A percentile compares a stretch with the other conserved stretches of the same genome.
phyloP scores from a whole-genome alignment of 2,113 vertebrate genomes.

The Eulemur macaco region DNA sequence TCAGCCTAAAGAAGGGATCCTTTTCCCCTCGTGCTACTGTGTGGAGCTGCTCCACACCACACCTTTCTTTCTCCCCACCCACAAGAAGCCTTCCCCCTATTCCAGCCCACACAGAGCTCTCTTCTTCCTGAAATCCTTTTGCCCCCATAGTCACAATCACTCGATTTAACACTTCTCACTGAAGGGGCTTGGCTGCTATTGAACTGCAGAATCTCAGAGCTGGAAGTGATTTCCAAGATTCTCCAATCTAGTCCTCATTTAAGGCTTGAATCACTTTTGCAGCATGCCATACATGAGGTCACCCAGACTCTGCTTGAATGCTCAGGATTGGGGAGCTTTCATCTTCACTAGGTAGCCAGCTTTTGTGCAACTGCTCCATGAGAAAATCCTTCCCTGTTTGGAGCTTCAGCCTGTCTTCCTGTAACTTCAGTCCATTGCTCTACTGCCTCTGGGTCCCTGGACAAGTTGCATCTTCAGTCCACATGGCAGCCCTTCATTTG shows the following conservation, averaged over 20 bases:
- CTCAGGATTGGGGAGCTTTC: background rate
- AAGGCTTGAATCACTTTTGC: background rate
- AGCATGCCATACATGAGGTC: background rate
- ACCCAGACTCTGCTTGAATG: background rate
- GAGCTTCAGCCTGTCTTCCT: slow-evolving; percentile 6
- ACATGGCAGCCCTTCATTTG: slow-evolving; percentile 12
- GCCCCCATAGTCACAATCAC: slow-evolving; percentile 57
- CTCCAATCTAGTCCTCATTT: background rate
- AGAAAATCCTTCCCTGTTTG: slow-evolving; percentile 23
- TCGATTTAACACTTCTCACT: slow-evolving; percentile 56
- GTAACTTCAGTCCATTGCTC: background rate
- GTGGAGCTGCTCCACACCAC: background rate
- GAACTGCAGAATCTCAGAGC: slow-evolving; percentile 47
- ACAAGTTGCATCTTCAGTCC: slow-evolving; percentile 1
- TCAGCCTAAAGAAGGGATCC: background rate
- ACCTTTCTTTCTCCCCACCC: slow-evolving; percentile 24
- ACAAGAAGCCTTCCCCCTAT: background rate
- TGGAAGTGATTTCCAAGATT: slow-evolving; percentile 40
- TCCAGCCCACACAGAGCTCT: slow-evolving; percentile 68
- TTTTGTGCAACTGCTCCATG: background rate
- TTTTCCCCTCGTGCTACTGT: background rate
- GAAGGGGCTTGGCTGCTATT: slow-evolving; percentile 52
- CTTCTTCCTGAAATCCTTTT: slow-evolving; percentile 66
- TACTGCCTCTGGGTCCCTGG: background rate
- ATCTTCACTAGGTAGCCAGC: background rate